These are phyloP conservation scores for Columbina picui DNA, from an alignment of 2,113 vertebrate genomes.

Conservation along the genomic window DNA sequence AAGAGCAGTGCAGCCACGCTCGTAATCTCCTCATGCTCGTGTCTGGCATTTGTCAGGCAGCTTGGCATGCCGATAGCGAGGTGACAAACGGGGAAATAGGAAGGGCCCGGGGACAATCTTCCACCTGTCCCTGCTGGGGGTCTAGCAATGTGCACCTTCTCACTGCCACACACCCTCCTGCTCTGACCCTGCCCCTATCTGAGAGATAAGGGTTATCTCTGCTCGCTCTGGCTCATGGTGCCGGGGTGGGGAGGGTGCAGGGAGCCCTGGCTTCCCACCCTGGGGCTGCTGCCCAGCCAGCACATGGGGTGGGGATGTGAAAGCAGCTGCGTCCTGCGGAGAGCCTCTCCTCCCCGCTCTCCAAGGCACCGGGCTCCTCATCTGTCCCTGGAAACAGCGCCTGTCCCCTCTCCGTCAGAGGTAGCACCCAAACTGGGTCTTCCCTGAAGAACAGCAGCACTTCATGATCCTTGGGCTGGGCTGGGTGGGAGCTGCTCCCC, in stretches of 20 bases:
- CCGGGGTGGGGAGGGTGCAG: background rate
- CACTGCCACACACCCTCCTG: background rate
- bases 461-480: background rate
- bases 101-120: slow-evolving; percentile 58
- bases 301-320: background rate
- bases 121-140: slow-evolving; percentile 63
- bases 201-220: slow-evolving; percentile 45
- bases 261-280: background rate
- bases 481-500: background rate
- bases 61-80: slow-evolving; percentile 61
- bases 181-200: slow-evolving; percentile 23
- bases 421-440: background rate
- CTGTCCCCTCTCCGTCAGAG: background rate
- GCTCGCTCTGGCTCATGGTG: background rate
- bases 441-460: background rate
- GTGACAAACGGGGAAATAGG: slow-evolving; percentile 69
- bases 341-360: background rate
- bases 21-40: slow-evolving; percentile 75
- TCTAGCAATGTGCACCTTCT: slow-evolving; percentile 29
- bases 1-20: slow-evolving; percentile 66
- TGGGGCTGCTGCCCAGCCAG: background rate
- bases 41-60: slow-evolving; percentile 86
- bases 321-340: accelerated
- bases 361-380: accelerated
- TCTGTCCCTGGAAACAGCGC: background rate